A percentile compares a stretch with the other conserved stretches of the same genome.
These are phyloP conservation scores for Tigriopus japonicus DNA, from an alignment of 1,140 invertebrate genomes.

Conservation along the genomic window DNA sequence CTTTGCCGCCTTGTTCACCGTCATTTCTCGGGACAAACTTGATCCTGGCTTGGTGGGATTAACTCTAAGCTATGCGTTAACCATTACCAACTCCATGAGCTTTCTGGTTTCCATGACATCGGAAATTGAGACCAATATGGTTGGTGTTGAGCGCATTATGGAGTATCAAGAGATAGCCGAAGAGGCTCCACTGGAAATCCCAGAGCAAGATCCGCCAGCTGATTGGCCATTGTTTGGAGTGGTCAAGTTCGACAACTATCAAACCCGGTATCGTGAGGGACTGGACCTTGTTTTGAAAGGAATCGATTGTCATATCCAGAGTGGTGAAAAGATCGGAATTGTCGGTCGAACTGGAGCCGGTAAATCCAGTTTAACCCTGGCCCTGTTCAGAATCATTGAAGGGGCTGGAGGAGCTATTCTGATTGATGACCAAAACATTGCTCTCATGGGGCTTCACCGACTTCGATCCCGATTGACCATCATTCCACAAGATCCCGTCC, in stretches of 20 bases:
- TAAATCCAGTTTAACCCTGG: conserved; percentile 60
- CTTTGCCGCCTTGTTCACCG: conserved; percentile 33
- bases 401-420: conserved; percentile 46
- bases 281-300: conserved; percentile 53
- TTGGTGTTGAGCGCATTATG: conserved; percentile 89
- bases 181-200: conserved; percentile 48
- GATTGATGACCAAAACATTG: conserved; percentile 74
- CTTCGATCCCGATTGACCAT: conserved; percentile 64
- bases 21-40: conserved; percentile 25
- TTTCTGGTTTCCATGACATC: conserved; percentile 92
- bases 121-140: conserved; percentile 92
- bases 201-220: conserved; percentile 31
- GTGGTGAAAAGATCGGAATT: conserved; percentile 39
- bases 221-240: conserved; percentile 54
- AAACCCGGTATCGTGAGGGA: conserved; percentile 49
- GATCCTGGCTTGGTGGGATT: conserved; percentile 28
- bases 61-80: conserved; percentile 29
- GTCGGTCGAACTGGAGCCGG: conserved; percentile 65
- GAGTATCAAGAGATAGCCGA: conserved; percentile 41
- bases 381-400: conserved; percentile 72
- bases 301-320: conserved; percentile 33
- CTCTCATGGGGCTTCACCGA: conserved; percentile 64
- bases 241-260: conserved; percentile 50
- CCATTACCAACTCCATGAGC: conserved; percentile 39
- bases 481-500: conserved; percentile 39